Evolutionary conservation across 2,888 invertebrate species (phyloP).

Genomic region (Athalia circularis): DNA sequence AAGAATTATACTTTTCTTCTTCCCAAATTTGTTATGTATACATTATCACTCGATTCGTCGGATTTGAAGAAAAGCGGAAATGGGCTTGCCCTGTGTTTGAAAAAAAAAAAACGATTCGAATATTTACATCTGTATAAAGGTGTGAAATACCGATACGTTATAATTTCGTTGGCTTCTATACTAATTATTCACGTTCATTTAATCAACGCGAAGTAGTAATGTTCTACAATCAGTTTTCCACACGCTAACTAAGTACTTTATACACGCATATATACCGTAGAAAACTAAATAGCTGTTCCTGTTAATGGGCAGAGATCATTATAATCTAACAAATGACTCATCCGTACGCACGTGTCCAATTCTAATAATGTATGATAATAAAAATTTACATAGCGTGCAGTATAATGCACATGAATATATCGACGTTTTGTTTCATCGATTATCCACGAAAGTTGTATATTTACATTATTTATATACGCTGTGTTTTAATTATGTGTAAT

Average conservation of each 20-base stretch:
- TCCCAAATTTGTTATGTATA: background rate
- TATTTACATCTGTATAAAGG: too few relatives aligned
- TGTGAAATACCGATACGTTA: background rate
- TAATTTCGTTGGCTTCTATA: background rate
- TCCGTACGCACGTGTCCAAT: conserved; percentile 3
- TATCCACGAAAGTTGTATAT: background rate
- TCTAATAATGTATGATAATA: too few relatives aligned
- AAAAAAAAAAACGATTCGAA: background rate
- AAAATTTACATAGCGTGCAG: too few relatives aligned
- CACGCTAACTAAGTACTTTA: conserved; percentile 40
- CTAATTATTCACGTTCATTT: background rate
- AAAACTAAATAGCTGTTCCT: background rate
- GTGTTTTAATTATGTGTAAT: background rate
- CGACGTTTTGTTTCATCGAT: background rate
- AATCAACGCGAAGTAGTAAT: background rate
- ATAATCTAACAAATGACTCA: conserved; percentile 26
- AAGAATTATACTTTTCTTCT: background rate
- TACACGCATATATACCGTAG: too few relatives aligned
- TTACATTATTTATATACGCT: background rate
- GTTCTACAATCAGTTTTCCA: conserved; percentile 10
- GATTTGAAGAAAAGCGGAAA: background rate
- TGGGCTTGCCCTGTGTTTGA: background rate
- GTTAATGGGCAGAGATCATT: conserved; percentile 22
- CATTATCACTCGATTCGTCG: background rate
- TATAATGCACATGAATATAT: too few relatives aligned